Conservation (phyloP, 2,888 invertebrate species). For the Xylota segnis region DNA sequence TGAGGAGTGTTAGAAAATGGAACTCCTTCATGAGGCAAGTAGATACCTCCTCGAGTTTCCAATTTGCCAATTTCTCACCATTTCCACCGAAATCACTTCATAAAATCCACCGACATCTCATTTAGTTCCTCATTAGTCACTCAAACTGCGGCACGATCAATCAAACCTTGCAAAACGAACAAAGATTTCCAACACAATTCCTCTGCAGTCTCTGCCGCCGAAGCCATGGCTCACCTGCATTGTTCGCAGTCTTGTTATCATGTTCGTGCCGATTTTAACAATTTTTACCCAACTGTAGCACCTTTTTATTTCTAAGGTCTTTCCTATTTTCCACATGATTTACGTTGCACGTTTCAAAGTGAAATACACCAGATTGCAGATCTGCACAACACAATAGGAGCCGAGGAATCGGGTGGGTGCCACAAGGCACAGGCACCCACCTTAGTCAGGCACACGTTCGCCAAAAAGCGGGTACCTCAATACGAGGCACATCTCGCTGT, state of each 20-base stretch:
- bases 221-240: slow-evolving; percentile 35
- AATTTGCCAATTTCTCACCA: too few species aligned
- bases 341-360: slow-evolving; percentile 61
- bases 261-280: slow-evolving; percentile 50
- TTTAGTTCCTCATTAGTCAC: slow-evolving; percentile 8
- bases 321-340: slow-evolving; percentile 60
- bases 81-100: not conserved
- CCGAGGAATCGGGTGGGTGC: slow-evolving; percentile 20
- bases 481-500: not conserved
- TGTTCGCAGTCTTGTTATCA: slow-evolving; percentile 51
- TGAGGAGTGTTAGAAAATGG: too few species aligned
- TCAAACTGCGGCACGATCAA: slow-evolving; percentile 60
- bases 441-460: slow-evolving; percentile 54
- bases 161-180: slow-evolving; percentile 27
- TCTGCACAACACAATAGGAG: slow-evolving; percentile 60
- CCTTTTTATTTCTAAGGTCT: not conserved
- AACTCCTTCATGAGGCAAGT: too few species aligned
- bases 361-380: slow-evolving; percentile 52
- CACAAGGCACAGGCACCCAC: slow-evolving; percentile 22
- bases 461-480: slow-evolving; percentile 55
- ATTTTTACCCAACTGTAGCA: slow-evolving; percentile 22
- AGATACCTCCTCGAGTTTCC: too few species aligned
- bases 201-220: not conserved
- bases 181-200: slow-evolving; percentile 12
- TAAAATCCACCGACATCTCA: not conserved